Conservation (phyloP, 64 coral and sea anemone genomes). For the Anthopleura sola region DNA sequence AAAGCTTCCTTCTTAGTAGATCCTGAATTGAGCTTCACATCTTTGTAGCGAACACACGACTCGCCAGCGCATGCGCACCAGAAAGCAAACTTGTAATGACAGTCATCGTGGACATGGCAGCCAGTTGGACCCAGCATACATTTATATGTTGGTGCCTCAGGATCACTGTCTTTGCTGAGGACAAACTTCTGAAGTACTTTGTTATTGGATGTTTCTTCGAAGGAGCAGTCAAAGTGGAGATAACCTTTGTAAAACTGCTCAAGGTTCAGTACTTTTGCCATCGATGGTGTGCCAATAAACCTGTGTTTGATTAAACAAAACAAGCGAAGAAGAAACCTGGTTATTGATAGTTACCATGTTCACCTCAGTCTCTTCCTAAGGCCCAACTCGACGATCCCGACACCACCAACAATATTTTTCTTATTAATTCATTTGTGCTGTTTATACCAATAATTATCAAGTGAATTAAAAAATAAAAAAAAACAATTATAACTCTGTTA, state of each 20-base stretch:
- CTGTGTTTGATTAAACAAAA: not conserved
- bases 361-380: too few relatives aligned
- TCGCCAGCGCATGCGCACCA: conserved; percentile 26
- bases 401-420: too few relatives aligned
- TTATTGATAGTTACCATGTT: too few relatives aligned
- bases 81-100: not conserved
- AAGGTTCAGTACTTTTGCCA: conserved; percentile 24
- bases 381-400: too few relatives aligned
- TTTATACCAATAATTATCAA: too few relatives aligned
- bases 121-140: conserved; percentile 36
- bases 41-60: conserved; percentile 36
- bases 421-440: too few relatives aligned
- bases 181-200: conserved; percentile 21
- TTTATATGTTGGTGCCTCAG: conserved; percentile 9
- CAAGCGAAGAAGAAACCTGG: not conserved
- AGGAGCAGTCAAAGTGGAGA: conserved; percentile 22
- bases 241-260: conserved; percentile 45
- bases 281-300: not conserved
- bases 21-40: not conserved
- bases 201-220: not conserved
- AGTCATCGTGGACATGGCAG: conserved; percentile 37
- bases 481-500: not conserved
- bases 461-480: too few relatives aligned
- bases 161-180: not conserved
- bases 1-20: not conserved